Base-by-base conservation (phyloP, 2,797 vertebrate species). In the Brotula barbata region DNA sequence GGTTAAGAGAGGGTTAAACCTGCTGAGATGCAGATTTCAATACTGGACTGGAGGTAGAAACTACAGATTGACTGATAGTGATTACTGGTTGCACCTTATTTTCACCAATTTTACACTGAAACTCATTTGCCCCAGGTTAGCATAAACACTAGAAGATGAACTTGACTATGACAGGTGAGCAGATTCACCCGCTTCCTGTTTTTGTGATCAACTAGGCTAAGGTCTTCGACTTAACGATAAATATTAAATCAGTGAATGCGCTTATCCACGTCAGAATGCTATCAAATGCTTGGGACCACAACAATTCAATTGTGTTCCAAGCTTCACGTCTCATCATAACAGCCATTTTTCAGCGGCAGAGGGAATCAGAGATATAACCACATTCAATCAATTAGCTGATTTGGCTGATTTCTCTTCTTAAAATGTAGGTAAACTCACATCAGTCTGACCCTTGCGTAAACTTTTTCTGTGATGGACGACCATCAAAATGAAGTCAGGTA, bases 401-500 rank as follows among this genome's bases (percentile, higher is more conserved):
- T 28, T 41, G 16, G 16, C 40, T 7, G 15, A 40, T n/a, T 2
- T 41, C 11, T 41, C 15, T 8, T 19, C 17, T 40, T 6, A 59
- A 15, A 52, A 31, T 7, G 7, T 0, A 25, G 44, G 43, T 15
- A 9, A 64, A 64, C 68, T 43, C 44, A 64, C 68, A 68, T 71
- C 81, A 77, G 82, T 62, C 58, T 48, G 28, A 74, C 65, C 71
- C 15, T 51, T 47, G 73, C 52, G 68, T 77, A 71, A 82, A 74
- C 68, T 64, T 31, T 46, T 13, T 12, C 22, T 23, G 14, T 22
- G 22, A 40, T n/a, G 15, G 14, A 36, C 5, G 39, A 57, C 67
- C 64, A 1, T 69, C 37, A 50, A 52, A 53, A 58, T 15, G 25
- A 58, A 49, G 48, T 21, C 15, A 55, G 59, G 47, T 23, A 19